Evolutionary conservation across 2,113 vertebrate genomes (phyloP), one percentile per base, ranked within the genome.

Genomic region (Chascanopsetta lugubris): DNA sequence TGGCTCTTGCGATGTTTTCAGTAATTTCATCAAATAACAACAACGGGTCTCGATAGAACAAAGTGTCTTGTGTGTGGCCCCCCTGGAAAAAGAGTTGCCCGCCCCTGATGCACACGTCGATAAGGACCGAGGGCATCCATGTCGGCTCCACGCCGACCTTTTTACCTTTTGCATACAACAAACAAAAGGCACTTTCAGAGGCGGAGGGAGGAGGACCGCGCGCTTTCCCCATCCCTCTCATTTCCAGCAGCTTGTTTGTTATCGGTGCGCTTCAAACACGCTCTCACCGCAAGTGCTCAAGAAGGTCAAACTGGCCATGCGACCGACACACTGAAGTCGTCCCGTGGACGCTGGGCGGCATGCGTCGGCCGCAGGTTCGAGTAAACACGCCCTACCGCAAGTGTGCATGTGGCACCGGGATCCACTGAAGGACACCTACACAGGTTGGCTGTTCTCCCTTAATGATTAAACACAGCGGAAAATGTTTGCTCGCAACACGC

Each of bases 231-330:
- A 22, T 38, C 30, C 46, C 51, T 30, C 67, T 50, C 24, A 61
- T 67, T 82, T 77, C 74, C 74, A 67, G 61, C 62, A 47, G 65
- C 66, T 25, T 79, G 72, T 88, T 92, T 91, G 79, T 73, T 79
- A 69, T 57, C 80, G 79, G 87, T 85, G 77, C 11, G 67, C 72
- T 72, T 48, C 76, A 63, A 80, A 86, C 76, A 88, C 71, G 54
- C 10, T 0, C 77, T 67, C 32, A 3, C 86, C 87, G 2, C 85
- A 81, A 24, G 72, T 88, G 84, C 87, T 90, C 80, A 62, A 79
- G 79, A 57, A 80, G 83, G 82, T 89, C 82, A 89, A 91, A 91
- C 86, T 85, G 85, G 71, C 89, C 85, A 21, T 88, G 87, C 83
- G 89, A 89, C 86, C 89, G 13, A 65, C 73, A 72, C 82, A 84